These are phyloP conservation scores for Sminthopsis crassicaudata DNA, from an alignment of 2,113 vertebrate genomes.

Conservation along the genomic window DNA sequence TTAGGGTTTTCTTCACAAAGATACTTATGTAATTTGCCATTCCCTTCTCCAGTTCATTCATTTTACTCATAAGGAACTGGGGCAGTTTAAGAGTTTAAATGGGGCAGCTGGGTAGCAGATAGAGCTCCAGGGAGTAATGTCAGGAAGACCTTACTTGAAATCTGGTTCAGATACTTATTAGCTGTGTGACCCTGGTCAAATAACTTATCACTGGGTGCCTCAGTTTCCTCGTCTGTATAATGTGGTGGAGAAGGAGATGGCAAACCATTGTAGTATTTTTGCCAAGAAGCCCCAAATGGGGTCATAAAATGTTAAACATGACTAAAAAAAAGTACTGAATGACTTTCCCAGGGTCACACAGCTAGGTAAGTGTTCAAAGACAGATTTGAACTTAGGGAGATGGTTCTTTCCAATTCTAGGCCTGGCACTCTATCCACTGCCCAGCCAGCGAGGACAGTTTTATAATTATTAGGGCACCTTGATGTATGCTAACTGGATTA, in stretches of 20 bases:
- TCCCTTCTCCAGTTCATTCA: too few relatives aligned
- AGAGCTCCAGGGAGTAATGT: neutral
- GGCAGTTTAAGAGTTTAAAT: neutral
- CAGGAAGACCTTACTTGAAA: neutral
- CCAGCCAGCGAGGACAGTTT: neutral
- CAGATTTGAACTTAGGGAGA: neutral
- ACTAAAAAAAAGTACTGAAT: neutral
- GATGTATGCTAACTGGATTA: neutral
- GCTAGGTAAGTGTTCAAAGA: neutral
- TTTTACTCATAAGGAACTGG: too few relatives aligned
- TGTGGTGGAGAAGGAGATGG: neutral
- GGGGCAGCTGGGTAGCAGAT: neutral
- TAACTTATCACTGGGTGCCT: neutral
- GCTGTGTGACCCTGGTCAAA: neutral
- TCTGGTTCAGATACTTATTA: neutral
- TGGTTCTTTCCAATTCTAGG: neutral
- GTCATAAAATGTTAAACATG: neutral
- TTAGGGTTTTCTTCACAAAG: too few relatives aligned
- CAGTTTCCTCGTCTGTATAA: neutral
- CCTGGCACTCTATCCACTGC: neutral
- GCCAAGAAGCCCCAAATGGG: neutral
- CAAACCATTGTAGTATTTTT: neutral
- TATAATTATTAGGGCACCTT: neutral
- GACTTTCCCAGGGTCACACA: neutral
- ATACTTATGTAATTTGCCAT: too few relatives aligned